Base-by-base conservation (phyloP, 2,797 vertebrate species). In the Phoebastria nigripes region DNA sequence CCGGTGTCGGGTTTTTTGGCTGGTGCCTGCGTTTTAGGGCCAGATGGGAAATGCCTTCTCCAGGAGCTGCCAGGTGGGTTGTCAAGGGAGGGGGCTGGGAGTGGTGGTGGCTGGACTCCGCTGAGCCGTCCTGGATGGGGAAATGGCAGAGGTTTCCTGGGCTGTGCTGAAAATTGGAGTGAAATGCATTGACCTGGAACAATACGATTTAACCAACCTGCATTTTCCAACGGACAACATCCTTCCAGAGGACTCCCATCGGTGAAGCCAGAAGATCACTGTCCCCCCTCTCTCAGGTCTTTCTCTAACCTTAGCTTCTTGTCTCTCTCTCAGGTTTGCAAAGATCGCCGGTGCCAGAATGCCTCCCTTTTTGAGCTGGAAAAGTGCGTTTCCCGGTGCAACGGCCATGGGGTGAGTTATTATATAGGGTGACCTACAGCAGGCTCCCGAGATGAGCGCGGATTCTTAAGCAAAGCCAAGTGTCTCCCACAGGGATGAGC, bases 331-430 rank as follows among this genome's bases (percentile, higher is more conserved):
- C 97, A 99, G 99, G 99, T 99, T 77, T 99, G 99, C 97, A 98
- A 98, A 94, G 98, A 99, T 79, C 98, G 98, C 10, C 98, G 97
- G 49, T 99, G 99, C 95, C 98, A 98, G 93, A 99, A 99, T 46
- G 98, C 98, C 8, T 99, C 99, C 54, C 99, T 99, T 77, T 97
- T 96, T 3, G 98, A 99, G 97, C 97, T 99, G 98, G 98, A 99
- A 71, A 94, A 82, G 52, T 99, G 99, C 29, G 97, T 99, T 58
- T 89, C 95, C 26, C 95, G 93, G 82, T 99, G 99, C 96, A 98
- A 99, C 1, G 89, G 97, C 79, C 98, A 97, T 4, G 99, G 99
- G 98, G 99, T 99, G 97, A 97, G 98, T 94, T 21, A 3, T 6
- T 26, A 42, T 42, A 42, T 42, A 42, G 42, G 42, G 44, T 19